Evolutionary conservation across 1,140 invertebrate genomes (phyloP).

Genomic region (Acromyrmex heyeri): DNA sequence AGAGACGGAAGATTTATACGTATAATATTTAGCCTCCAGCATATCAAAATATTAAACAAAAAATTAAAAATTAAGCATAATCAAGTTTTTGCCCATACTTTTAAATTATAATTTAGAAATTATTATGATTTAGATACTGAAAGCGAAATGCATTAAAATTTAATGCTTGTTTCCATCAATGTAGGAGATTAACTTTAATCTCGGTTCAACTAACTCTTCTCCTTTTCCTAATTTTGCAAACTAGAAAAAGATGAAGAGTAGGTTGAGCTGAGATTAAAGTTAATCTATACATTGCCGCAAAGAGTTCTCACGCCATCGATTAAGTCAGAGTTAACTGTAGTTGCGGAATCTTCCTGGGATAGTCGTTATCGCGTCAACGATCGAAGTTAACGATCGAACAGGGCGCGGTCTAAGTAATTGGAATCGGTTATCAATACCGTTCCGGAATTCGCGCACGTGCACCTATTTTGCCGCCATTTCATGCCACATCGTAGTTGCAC

Average conservation of each 20-base stretch:
- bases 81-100: not conserved
- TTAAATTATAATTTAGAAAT: not conserved
- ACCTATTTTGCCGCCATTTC: constrained; percentile 51
- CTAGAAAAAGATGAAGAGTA: too few species aligned
- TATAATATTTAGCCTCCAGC: not conserved
- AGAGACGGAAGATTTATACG: not conserved
- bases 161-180: too few species aligned
- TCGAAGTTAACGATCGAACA: constrained; percentile 37
- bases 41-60: not conserved
- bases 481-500: constrained; percentile 18
- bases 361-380: constrained; percentile 44
- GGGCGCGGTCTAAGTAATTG: constrained; percentile 53
- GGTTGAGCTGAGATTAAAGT: too few species aligned
- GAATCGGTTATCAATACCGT: constrained; percentile 52
- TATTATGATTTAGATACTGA: not conserved
- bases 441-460: constrained; percentile 44
- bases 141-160: not conserved
- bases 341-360: not conserved
- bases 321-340: constrained; percentile 34
- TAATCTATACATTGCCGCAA: too few species aligned
- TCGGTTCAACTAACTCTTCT: too few species aligned
- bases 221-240: too few species aligned
- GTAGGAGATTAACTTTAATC: too few species aligned
- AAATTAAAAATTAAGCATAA: constrained; percentile 1
- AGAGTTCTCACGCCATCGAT: not conserved